Percentiles rank a stretch among this genome's conserved stretches.
Conservation (phyloP, 2,113 vertebrate species). For the Agelaius tricolor region DNA sequence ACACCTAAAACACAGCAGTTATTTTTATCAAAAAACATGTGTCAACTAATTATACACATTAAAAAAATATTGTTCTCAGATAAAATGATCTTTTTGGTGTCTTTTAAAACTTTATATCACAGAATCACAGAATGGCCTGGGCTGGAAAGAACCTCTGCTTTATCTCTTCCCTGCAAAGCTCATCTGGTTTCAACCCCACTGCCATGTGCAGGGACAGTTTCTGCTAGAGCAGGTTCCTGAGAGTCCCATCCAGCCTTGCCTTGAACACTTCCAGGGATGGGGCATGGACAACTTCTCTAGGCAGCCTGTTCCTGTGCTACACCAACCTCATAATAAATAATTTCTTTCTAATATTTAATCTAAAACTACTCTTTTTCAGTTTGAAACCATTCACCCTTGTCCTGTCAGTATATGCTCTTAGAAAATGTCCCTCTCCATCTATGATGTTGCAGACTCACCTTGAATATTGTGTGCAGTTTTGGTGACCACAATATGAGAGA, state of each 20-base stretch:
- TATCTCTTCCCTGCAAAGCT: background rate
- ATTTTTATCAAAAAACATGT: background rate
- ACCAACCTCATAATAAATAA: background rate
- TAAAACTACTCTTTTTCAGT: background rate
- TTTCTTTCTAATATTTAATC: background rate
- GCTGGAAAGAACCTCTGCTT: background rate
- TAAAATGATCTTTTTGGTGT: background rate
- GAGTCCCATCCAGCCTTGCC: background rate
- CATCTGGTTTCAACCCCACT: background rate
- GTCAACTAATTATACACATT: background rate
- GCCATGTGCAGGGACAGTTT: too few species aligned
- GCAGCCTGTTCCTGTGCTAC: background rate
- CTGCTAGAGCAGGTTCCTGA: background rate
- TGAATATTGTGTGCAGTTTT: background rate
- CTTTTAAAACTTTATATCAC: background rate
- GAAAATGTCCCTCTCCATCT: background rate
- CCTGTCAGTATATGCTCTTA: background rate
- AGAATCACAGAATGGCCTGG: background rate
- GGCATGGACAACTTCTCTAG: background rate
- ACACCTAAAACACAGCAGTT: background rate
- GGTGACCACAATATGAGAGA: background rate
- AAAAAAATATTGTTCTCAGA: background rate
- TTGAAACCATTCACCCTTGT: background rate
- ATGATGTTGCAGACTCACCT: accelerated
- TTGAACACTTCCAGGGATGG: background rate